Percentiles rank a stretch among this genome's conserved stretches.
phyloP scores from a whole-genome alignment of 2,113 vertebrate species.

The Rafetus swinhoei region DNA sequence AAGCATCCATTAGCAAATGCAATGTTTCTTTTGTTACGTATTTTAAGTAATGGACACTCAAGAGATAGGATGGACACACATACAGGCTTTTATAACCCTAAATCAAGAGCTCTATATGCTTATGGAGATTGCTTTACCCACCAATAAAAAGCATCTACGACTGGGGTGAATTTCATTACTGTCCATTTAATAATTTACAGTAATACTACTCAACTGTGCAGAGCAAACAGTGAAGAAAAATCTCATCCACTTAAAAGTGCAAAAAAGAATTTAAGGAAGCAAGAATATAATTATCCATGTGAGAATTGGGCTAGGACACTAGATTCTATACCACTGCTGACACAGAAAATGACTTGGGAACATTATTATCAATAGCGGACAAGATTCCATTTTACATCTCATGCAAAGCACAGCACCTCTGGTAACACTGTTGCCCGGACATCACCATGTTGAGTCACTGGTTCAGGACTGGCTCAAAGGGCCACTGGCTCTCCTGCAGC shows the following conservation, averaged over 20 bases:
- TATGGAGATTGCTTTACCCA: not conserved
- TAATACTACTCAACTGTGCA: not conserved
- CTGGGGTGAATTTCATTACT: not conserved
- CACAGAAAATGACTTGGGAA: not conserved
- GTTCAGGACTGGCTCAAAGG: not conserved
- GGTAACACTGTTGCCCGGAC: not conserved
- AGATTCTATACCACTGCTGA: accelerated
- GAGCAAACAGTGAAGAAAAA: not conserved
- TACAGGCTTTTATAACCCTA: not conserved
- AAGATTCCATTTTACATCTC: not conserved
- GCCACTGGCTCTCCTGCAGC: not conserved
- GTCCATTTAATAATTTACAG: not conserved
- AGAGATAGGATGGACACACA: not conserved
- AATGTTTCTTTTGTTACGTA: not conserved
- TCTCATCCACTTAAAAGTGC: not conserved
- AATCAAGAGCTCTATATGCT: not conserved
- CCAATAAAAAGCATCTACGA: accelerated
- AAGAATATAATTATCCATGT: accelerated
- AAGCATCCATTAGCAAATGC: not conserved
- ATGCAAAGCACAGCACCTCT: not conserved
- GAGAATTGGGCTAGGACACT: not conserved
- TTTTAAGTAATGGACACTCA: not conserved
- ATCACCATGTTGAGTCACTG: not conserved
- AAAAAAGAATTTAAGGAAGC: not conserved
- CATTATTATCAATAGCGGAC: not conserved